Conservation (phyloP, 2,113 vertebrate species). For the Hylia prasina region DNA sequence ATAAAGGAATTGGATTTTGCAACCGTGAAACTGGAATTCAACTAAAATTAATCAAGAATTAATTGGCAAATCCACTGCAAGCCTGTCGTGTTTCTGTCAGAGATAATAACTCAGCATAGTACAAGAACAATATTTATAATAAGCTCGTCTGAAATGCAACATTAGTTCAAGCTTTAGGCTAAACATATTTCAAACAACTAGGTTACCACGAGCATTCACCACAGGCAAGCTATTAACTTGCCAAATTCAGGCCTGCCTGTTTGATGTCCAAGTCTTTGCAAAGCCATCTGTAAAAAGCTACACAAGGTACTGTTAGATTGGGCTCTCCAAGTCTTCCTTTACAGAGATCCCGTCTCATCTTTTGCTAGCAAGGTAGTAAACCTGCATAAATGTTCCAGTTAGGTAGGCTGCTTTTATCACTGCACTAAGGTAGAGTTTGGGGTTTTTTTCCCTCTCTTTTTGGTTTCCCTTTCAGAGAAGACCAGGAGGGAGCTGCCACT, state of each 20-base stretch:
- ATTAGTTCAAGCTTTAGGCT: not conserved
- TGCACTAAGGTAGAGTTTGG: not conserved
- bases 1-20: not conserved
- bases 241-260: not conserved
- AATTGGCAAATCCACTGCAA: not conserved
- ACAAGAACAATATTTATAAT: not conserved
- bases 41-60: not conserved
- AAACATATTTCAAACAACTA: not conserved
- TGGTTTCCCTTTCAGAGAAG: not conserved
- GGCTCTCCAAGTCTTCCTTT: not conserved
- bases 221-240: not conserved
- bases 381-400: not conserved
- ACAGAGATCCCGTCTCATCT: not conserved
- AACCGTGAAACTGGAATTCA: not conserved
- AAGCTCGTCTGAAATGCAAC: not conserved
- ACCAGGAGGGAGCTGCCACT: not conserved
- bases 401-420: not conserved
- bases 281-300: not conserved
- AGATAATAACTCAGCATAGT: not conserved
- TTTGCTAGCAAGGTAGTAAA: not conserved
- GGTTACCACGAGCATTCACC: not conserved
- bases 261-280: not conserved
- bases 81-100: not conserved
- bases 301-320: not conserved
- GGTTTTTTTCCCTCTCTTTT: fast-evolving